Conservation (phyloP, 1,140 invertebrate species). For the Sycobia sp. region DNA sequence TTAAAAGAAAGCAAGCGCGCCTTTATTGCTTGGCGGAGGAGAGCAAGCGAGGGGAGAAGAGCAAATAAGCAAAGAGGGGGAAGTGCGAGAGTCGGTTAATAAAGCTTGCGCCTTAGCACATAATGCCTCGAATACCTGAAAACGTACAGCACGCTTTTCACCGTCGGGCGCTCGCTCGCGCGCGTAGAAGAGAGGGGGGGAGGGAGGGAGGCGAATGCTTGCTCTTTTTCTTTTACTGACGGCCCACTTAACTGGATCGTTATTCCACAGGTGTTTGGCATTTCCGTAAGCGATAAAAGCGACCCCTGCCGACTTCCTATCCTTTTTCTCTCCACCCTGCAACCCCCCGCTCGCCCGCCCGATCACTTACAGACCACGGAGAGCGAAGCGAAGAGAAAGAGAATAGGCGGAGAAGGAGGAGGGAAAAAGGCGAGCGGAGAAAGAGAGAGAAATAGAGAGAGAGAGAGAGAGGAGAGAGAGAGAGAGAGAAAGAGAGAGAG, state of each 20-base stretch:
- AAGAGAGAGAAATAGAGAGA: slow-evolving; percentile 25
- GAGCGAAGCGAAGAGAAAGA: slow-evolving; percentile 32
- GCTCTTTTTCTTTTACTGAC: slow-evolving; percentile 57
- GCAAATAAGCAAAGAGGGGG: too few relatives aligned
- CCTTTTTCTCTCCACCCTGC: slow-evolving; percentile 49
- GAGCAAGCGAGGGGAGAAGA: too few relatives aligned
- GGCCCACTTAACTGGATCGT: slow-evolving; percentile 58
- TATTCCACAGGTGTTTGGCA: slow-evolving; percentile 63
- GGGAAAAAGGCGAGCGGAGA: not conserved
- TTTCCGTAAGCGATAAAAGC: slow-evolving; percentile 62
- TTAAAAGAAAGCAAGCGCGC: not conserved
- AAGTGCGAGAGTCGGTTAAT: slow-evolving; percentile 28
- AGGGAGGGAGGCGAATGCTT: slow-evolving; percentile 51
- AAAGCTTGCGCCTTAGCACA: slow-evolving; percentile 38
- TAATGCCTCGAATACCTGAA: slow-evolving; percentile 32
- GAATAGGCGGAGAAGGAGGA: too few relatives aligned
- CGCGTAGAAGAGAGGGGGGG: too few relatives aligned
- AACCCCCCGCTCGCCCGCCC: too few relatives aligned
- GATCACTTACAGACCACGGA: slow-evolving; percentile 54
- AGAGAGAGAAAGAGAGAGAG: not conserved
- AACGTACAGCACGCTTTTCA: slow-evolving; percentile 32
- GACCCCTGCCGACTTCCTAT: slow-evolving; percentile 53
- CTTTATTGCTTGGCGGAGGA: not conserved
- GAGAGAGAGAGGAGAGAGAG: not conserved
- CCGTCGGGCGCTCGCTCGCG: slow-evolving; percentile 16